Evolutionary conservation across 2,113 vertebrate genomes (phyloP).

Genomic region (Spilogale gracilis): DNA sequence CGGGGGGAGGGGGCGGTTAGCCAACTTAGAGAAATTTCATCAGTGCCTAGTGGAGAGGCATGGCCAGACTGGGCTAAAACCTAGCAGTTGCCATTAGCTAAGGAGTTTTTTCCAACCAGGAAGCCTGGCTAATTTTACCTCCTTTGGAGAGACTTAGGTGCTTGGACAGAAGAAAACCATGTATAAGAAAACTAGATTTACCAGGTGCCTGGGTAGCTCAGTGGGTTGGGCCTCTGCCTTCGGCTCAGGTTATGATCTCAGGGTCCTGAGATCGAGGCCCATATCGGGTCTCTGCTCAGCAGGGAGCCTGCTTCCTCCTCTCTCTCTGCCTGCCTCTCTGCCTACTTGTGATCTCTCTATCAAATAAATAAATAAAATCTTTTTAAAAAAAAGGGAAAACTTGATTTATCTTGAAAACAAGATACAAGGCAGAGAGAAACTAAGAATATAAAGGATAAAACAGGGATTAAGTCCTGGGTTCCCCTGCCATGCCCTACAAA

Average conservation of each 20-base stretch:
- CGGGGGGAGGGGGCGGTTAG: too few species aligned
- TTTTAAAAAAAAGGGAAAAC: not conserved
- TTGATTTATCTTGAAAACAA: constrained; percentile 60
- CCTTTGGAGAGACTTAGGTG: constrained; percentile 3
- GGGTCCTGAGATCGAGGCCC: too few species aligned
- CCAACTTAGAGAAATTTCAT: constrained; percentile 1
- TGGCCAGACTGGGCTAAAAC: not conserved
- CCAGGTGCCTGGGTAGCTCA: too few species aligned
- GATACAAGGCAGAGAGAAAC: constrained; percentile 25
- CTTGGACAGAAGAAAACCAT: constrained; percentile 59
- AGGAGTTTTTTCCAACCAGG: not conserved
- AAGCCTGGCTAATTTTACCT: constrained; percentile 33
- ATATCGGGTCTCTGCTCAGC: too few species aligned
- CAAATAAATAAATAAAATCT: too few species aligned
- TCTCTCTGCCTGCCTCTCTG: too few species aligned
- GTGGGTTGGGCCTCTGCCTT: too few species aligned
- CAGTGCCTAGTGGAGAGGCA: not conserved
- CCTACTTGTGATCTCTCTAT: too few species aligned
- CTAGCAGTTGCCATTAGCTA: not conserved
- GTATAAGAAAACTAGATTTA: constrained; percentile 57
- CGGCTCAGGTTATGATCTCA: too few species aligned
- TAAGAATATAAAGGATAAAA: constrained; percentile 40
- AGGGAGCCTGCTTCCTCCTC: too few species aligned
- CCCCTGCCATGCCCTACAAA: not conserved
- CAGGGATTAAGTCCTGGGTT: not conserved